Evolutionary conservation across 2,113 vertebrate species (phyloP).

Genomic region (Catharus fuscescens): DNA sequence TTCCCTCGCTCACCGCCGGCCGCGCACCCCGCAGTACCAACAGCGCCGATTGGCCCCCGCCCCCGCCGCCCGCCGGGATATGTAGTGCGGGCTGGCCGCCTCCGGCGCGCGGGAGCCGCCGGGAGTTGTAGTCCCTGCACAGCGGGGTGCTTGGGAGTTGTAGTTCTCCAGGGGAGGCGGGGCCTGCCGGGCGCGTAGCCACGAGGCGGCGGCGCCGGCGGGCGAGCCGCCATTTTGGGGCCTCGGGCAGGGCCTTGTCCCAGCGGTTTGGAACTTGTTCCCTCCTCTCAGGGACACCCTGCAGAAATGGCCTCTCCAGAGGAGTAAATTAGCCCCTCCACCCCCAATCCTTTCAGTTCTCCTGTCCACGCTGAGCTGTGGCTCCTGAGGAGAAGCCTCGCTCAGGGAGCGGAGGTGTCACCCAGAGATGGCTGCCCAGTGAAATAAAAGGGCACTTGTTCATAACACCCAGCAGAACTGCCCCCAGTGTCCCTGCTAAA

Average conservation of each 20-base stretch:
- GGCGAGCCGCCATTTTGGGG: conserved; percentile 18
- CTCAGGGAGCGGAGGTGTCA: fast-evolving
- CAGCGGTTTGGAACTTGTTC: fast-evolving
- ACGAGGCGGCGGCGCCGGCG: neutral
- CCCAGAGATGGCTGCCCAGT: neutral
- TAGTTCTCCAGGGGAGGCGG: neutral
- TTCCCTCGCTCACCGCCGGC: conserved; percentile 5
- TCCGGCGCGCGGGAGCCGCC: fast-evolving
- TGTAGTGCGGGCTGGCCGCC: neutral
- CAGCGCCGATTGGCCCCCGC: fast-evolving
- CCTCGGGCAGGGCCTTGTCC: fast-evolving
- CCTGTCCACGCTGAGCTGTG: fast-evolving
- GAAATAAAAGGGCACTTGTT: too few relatives aligned
- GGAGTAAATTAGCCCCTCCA: neutral
- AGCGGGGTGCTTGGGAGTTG: neutral
- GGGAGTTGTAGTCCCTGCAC: neutral
- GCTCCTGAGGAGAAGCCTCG: too few relatives aligned
- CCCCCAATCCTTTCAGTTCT: fast-evolving
- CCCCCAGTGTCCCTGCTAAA: fast-evolving
- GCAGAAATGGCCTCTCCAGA: fast-evolving
- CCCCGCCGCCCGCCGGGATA: neutral
- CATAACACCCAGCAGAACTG: neutral
- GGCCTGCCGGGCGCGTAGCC: neutral
- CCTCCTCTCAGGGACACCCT: fast-evolving
- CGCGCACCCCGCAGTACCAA: neutral